These are phyloP conservation scores for Alviniconcha strummeri DNA, from an alignment of 2,888 invertebrate species.

Conservation along the genomic window DNA sequence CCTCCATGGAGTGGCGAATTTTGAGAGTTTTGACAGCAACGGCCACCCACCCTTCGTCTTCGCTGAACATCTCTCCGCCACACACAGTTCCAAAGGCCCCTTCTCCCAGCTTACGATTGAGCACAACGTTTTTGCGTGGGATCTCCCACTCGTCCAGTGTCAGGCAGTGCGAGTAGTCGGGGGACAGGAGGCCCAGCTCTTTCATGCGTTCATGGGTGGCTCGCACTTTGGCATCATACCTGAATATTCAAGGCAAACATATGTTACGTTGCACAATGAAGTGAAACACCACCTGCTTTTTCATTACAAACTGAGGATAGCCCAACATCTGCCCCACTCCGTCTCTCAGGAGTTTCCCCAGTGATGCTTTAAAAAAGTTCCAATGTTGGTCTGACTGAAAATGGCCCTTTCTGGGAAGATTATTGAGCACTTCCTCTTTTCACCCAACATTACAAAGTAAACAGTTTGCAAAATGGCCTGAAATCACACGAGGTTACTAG, in stretches of 20 bases:
- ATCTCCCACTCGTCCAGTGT: constrained; percentile 92
- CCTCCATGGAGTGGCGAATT: constrained; percentile 86
- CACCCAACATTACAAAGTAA: too few relatives aligned
- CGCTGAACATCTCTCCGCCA: constrained; percentile 88
- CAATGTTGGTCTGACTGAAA: too few relatives aligned
- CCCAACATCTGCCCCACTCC: too few relatives aligned
- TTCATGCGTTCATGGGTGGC: constrained; percentile 82
- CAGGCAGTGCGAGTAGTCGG: constrained; percentile 74
- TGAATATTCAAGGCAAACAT: constrained; percentile 49
- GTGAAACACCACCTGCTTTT: too few relatives aligned
- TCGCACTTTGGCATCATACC: constrained; percentile 81
- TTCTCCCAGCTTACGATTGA: constrained; percentile 79
- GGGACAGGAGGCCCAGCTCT: constrained; percentile 79
- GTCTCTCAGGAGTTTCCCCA: too few relatives aligned
- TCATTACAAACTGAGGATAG: too few relatives aligned
- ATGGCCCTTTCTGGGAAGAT: too few relatives aligned
- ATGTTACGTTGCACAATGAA: too few relatives aligned
- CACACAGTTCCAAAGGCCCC: constrained; percentile 95
- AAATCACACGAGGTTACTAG: too few relatives aligned
- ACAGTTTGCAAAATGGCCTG: too few relatives aligned
- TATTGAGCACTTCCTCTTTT: too few relatives aligned
- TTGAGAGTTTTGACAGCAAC: constrained; percentile 87
- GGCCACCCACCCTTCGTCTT: constrained; percentile 81
- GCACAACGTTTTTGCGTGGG: constrained; percentile 86
- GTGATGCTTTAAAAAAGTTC: too few relatives aligned